These are phyloP conservation scores for Lycia hirtaria DNA, from an alignment of 2,888 invertebrate genomes.

Conservation along the genomic window DNA sequence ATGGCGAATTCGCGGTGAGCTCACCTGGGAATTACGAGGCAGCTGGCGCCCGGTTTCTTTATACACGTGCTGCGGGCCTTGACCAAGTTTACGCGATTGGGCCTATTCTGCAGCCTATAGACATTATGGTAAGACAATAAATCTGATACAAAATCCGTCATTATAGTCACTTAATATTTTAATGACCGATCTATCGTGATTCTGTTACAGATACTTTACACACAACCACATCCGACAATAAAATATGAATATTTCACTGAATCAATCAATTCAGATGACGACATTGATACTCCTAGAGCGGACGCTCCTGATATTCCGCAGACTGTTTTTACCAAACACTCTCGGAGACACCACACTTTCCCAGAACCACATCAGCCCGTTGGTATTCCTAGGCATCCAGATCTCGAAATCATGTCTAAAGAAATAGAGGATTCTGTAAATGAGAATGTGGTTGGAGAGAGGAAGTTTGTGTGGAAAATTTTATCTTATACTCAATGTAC, in stretches of 20 bases:
- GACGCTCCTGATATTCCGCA: conserved; percentile 54
- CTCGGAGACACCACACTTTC: conserved; percentile 66
- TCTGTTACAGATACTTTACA: conserved; percentile 89
- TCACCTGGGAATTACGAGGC: conserved; percentile 90
- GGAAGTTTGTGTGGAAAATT: conserved; percentile 91
- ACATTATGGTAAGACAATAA: conserved; percentile 88
- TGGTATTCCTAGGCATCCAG: conserved; percentile 50
- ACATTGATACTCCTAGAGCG: conserved; percentile 59
- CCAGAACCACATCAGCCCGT: conserved; percentile 53
- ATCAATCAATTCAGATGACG: conserved; percentile 76
- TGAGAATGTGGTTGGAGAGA: conserved; percentile 71
- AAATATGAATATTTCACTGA: conserved; percentile 95
- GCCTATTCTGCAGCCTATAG: conserved; percentile 90
- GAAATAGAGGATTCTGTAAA: conserved; percentile 59
- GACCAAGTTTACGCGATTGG: conserved; percentile 93
- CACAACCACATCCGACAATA: conserved; percentile 94
- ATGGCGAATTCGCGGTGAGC: conserved; percentile 92
- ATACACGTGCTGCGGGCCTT: conserved; percentile 89
- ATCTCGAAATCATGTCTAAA: conserved; percentile 51
- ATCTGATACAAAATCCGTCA: neutral
- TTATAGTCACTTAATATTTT: neutral
- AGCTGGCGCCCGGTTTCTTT: conserved; percentile 92
- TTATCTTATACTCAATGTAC: conserved; percentile 92
- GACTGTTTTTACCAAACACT: conserved; percentile 65
- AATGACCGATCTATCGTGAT: neutral